Percentiles rank a stretch among this genome's conserved stretches.
phyloP scores from a whole-genome alignment of 2,113 vertebrate species.

The Hylia prasina region DNA sequence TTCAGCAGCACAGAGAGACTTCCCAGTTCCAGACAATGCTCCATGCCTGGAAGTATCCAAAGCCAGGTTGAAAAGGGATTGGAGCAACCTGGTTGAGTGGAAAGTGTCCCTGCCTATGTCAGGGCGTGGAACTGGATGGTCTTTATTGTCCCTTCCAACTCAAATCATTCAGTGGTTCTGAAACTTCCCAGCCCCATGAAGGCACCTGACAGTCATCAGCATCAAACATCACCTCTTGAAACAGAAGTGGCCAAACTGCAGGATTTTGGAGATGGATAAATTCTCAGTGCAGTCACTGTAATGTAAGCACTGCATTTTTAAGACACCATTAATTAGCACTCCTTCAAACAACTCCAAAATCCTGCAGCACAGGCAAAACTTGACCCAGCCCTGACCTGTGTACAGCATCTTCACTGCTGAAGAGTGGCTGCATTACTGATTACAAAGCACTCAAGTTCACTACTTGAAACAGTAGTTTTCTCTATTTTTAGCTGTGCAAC shows the following conservation, averaged over 20 bases:
- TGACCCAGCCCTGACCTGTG: background rate
- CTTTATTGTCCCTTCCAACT: background rate
- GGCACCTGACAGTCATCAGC: background rate
- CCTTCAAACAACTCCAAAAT: background rate
- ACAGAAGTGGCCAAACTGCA: accelerated
- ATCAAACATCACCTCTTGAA: background rate
- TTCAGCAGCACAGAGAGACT: background rate
- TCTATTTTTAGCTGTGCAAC: background rate
- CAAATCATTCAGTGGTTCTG: background rate
- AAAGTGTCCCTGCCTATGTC: background rate
- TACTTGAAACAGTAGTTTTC: background rate
- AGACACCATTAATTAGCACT: background rate
- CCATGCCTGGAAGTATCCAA: background rate
- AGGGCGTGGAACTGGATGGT: background rate
- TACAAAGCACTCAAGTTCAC: background rate
- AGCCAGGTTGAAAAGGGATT: accelerated
- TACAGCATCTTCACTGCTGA: background rate
- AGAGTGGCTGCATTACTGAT: background rate
- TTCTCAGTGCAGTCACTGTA: background rate
- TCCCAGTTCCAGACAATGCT: background rate
- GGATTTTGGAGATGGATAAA: background rate
- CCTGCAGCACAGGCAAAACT: background rate
- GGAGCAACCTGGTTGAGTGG: background rate
- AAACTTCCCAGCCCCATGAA: background rate
- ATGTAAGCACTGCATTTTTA: background rate